These are phyloP conservation scores for Torymus auratus DNA, from an alignment of 2,888 invertebrate genomes.

Conservation along the genomic window DNA sequence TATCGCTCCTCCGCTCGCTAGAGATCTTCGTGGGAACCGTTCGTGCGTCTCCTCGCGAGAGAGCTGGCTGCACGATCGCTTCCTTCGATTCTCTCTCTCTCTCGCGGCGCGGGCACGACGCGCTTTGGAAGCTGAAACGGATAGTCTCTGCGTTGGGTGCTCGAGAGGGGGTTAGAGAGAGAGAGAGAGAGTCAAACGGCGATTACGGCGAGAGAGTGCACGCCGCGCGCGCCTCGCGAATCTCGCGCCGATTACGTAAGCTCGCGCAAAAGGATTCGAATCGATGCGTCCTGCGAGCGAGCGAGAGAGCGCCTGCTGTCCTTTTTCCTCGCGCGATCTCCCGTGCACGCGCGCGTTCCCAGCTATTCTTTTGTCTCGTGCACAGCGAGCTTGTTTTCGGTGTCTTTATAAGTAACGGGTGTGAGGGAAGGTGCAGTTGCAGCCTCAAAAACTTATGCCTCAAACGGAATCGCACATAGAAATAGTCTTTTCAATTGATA, in stretches of 20 bases:
- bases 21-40: conserved; percentile 68
- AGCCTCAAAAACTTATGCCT: no score
- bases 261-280: conserved; percentile 8
- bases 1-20: conserved; percentile 45
- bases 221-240: conserved; percentile 27
- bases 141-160: conserved; percentile 25
- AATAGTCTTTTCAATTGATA: no score
- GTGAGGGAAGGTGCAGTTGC: no score
- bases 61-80: conserved; percentile 52
- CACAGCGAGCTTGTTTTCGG: no score
- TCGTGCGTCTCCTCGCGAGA: conserved; percentile 61
- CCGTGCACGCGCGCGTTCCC: not conserved
- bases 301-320: not conserved
- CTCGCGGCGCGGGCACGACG: conserved; percentile 35
- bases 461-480: no score
- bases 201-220: conserved; percentile 20
- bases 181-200: not conserved
- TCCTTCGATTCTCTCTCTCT: conserved; percentile 52
- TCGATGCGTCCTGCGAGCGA: conserved; percentile 16
- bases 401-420: no score
- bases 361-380: not conserved
- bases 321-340: not conserved
- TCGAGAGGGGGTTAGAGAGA: not conserved
- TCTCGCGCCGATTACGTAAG: conserved; percentile 47
- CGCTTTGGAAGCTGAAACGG: conserved; percentile 52